Evolutionary conservation across 2,797 vertebrate species (phyloP).

Genomic region (Gymnoscopelus microlampas): DNA sequence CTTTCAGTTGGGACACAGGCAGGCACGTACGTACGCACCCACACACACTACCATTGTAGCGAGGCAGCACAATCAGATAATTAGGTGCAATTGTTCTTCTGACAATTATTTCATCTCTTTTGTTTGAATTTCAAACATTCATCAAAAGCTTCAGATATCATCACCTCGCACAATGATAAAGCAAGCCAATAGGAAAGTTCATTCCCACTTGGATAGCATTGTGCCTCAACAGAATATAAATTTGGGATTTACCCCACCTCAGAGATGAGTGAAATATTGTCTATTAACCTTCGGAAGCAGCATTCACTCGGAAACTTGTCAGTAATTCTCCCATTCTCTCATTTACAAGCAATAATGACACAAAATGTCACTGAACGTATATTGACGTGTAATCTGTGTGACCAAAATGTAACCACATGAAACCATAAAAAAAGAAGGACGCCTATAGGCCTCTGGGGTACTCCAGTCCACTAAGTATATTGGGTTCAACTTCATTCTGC

Average conservation of each 20-base stretch:
- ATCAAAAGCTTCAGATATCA: not conserved
- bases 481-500: conserved; percentile 35
- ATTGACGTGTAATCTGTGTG: conserved; percentile 67
- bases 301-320: conserved; percentile 60
- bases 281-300: conserved; percentile 70
- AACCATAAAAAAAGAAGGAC: no score
- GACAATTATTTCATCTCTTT: not conserved
- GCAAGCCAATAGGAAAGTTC: conserved; percentile 19
- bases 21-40: not conserved
- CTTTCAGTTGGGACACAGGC: no score
- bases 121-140: not conserved
- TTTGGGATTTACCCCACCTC: conserved; percentile 44
- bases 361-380: conserved; percentile 70
- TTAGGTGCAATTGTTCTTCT: not conserved
- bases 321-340: conserved; percentile 58
- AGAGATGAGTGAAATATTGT: conserved; percentile 68
- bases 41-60: not conserved
- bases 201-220: conserved; percentile 40
- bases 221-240: conserved; percentile 57
- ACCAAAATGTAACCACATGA: conserved; percentile 24
- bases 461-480: no score
- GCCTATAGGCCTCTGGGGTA: no score
- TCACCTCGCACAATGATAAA: conserved; percentile 18
- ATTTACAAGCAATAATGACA: conserved; percentile 61
- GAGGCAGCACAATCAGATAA: not conserved